These are phyloP conservation scores for Pseudomyrmex flavicornis DNA, from an alignment of 1,140 invertebrate genomes.

Conservation along the genomic window DNA sequence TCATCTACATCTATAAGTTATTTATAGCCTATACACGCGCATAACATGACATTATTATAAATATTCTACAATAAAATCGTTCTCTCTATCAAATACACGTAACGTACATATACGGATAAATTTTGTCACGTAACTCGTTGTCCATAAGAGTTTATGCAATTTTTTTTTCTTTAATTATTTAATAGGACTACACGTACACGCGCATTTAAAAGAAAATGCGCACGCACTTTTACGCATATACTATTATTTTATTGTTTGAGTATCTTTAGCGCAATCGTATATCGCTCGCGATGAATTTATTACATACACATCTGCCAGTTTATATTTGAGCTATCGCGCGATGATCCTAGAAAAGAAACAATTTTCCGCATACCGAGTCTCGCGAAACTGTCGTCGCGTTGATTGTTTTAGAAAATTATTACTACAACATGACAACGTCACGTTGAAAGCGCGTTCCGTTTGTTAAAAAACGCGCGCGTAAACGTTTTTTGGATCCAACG, in stretches of 20 bases:
- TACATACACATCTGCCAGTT: neutral
- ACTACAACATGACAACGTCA: too few species aligned
- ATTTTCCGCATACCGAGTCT: slow-evolving; percentile 2
- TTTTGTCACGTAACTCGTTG: slow-evolving; percentile 3
- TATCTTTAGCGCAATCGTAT: neutral
- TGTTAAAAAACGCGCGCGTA: too few species aligned
- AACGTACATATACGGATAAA: slow-evolving; percentile 9
- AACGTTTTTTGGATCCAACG: too few species aligned
- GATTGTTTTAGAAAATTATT: neutral
- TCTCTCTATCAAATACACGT: slow-evolving; percentile 27
- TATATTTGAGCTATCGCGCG: slow-evolving; percentile 28
- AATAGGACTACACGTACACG: too few species aligned
- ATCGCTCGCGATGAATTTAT: slow-evolving; percentile 18
- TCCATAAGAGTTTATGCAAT: neutral
- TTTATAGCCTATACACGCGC: slow-evolving; percentile 11
- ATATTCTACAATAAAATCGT: slow-evolving; percentile 44
- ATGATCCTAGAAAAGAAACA: slow-evolving; percentile 3
- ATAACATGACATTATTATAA: slow-evolving; percentile 23
- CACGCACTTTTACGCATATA: too few species aligned
- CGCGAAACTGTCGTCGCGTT: neutral
- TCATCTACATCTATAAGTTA: slow-evolving; percentile 13
- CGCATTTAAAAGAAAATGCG: too few species aligned
- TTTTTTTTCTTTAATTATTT: neutral
- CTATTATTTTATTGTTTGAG: neutral
- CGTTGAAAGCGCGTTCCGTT: too few species aligned